These are phyloP conservation scores for Synergus laeviventris DNA, from an alignment of 2,888 invertebrate species.

Conservation along the genomic window DNA sequence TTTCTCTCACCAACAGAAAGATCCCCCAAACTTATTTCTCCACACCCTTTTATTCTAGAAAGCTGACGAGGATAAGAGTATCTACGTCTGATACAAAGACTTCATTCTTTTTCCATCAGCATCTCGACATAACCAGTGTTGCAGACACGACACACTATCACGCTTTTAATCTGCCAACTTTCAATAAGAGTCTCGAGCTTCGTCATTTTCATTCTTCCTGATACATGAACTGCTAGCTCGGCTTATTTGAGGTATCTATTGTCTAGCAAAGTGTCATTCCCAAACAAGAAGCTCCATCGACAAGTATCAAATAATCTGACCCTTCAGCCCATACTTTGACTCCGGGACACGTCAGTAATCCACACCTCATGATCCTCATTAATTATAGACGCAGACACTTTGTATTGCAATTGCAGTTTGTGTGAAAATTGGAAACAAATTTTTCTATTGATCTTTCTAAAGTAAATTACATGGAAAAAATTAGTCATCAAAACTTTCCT, in stretches of 20 bases:
- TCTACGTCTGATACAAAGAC: slow-evolving; percentile 65
- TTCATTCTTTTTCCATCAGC: slow-evolving; percentile 68
- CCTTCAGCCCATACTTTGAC: background rate
- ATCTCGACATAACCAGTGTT: slow-evolving; percentile 68
- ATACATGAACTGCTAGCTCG: slow-evolving; percentile 49
- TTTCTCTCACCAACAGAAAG: too few species aligned
- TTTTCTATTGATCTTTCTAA: background rate
- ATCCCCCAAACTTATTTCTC: too few species aligned
- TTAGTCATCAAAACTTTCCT: too few species aligned
- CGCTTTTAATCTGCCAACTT: slow-evolving; percentile 45
- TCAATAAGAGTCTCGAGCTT: slow-evolving; percentile 13
- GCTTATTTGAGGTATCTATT: slow-evolving; percentile 66
- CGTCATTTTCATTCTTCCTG: slow-evolving; percentile 49
- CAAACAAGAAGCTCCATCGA: slow-evolving; percentile 49
- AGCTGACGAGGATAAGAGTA: background rate
- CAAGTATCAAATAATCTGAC: slow-evolving; percentile 24
- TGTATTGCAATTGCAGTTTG: background rate
- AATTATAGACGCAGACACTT: background rate
- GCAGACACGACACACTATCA: slow-evolving; percentile 56
- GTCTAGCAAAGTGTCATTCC: slow-evolving; percentile 56
- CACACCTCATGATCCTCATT: background rate
- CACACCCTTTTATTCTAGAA: background rate
- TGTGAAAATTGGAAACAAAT: background rate
- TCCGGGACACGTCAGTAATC: background rate
- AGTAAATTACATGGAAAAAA: too few species aligned